Evolutionary conservation across 2,797 vertebrate species (phyloP).

Genomic region (Chromobotia macracanthus): DNA sequence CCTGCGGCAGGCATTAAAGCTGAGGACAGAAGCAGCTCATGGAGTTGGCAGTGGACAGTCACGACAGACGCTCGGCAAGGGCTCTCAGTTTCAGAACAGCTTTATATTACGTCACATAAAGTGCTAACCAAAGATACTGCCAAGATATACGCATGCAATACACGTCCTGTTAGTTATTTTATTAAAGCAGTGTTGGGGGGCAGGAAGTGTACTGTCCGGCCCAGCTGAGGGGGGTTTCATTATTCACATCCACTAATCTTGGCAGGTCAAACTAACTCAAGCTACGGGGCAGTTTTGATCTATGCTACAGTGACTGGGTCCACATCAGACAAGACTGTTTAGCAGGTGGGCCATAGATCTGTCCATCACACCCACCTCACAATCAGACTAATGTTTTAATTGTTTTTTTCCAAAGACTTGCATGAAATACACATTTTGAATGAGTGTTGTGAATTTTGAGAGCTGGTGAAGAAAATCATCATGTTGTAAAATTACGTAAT

Average conservation of each 20-base stretch:
- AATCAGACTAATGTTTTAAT: neutral
- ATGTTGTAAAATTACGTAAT: too few species aligned
- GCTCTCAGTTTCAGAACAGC: slow-evolving; percentile 49
- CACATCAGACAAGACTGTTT: slow-evolving; percentile 51
- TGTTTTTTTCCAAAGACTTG: neutral
- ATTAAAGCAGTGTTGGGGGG: slow-evolving; percentile 51
- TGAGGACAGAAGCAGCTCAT: slow-evolving; percentile 40
- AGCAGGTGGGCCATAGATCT: slow-evolving; percentile 25
- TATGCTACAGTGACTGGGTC: slow-evolving; percentile 30
- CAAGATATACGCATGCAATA: slow-evolving; percentile 51
- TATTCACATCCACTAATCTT: slow-evolving; percentile 57
- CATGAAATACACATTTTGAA: neutral
- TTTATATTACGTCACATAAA: slow-evolving; percentile 48
- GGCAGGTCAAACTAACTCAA: slow-evolving; percentile 47
- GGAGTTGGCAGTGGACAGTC: slow-evolving; percentile 48
- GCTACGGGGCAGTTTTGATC: slow-evolving; percentile 34
- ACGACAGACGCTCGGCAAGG: slow-evolving; percentile 47
- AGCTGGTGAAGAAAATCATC: neutral
- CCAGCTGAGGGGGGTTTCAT: slow-evolving; percentile 45
- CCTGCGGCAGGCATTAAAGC: slow-evolving; percentile 50
- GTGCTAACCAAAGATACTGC: slow-evolving; percentile 49
- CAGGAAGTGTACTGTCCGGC: neutral
- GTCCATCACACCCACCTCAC: neutral
- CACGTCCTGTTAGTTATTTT: slow-evolving; percentile 56
- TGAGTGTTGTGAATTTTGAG: neutral